A percentile compares a stretch with the other conserved stretches of the same genome.
phyloP scores from a whole-genome alignment of 2,797 vertebrate species.

The Dendrocincla fuliginosa region DNA sequence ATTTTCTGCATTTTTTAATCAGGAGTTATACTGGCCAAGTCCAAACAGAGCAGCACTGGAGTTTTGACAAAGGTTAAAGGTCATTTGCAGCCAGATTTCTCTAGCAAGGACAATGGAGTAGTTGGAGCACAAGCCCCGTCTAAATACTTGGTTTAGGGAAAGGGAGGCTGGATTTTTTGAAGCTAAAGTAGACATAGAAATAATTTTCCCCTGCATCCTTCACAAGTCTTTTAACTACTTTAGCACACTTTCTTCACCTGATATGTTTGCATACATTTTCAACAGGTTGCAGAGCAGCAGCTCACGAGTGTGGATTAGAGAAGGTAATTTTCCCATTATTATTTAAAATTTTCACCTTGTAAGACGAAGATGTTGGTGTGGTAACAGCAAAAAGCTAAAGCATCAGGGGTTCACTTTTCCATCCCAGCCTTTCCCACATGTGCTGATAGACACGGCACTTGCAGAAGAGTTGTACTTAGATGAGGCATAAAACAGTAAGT shows the following conservation, averaged over 20 bases:
- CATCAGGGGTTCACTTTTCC: neutral
- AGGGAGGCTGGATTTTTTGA: neutral
- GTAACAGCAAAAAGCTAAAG: neutral
- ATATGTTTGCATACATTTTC: neutral
- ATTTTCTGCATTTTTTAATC: slow-evolving; percentile 31
- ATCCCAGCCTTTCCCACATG: neutral
- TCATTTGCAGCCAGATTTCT: neutral
- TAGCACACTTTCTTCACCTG: neutral
- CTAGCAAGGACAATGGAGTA: neutral
- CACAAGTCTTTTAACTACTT: neutral
- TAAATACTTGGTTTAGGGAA: neutral
- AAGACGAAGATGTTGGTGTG: neutral
- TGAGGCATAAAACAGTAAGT: neutral
- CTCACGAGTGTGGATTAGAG: neutral
- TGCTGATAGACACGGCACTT: neutral
- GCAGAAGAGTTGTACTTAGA: neutral
- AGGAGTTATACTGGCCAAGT: neutral
- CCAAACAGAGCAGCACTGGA: neutral
- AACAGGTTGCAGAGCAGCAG: neutral
- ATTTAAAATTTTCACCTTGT: neutral
- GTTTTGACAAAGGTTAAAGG: neutral
- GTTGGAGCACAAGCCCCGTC: neutral
- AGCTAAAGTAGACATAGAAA: neutral
- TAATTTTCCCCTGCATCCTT: neutral
- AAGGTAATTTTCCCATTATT: neutral